These are phyloP conservation scores for Barbus barbus DNA, from an alignment of 2,113 vertebrate genomes.

Conservation along the genomic window DNA sequence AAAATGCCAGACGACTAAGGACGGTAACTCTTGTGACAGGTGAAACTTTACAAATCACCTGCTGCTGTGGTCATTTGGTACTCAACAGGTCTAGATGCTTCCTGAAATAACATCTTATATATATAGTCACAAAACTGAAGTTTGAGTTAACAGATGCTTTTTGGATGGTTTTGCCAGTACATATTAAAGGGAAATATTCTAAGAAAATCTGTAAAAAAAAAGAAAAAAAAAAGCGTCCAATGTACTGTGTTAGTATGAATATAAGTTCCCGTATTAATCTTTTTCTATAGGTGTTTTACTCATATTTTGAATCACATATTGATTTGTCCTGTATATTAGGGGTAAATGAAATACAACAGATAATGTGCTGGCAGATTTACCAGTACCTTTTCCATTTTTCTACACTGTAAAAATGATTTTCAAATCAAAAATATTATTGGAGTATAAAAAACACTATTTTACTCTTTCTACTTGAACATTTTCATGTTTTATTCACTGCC, in stretches of 20 bases:
- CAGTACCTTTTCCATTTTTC: too few relatives aligned
- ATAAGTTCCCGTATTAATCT: too few relatives aligned
- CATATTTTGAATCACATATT: not conserved
- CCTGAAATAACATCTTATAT: not conserved
- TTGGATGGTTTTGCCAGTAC: not conserved
- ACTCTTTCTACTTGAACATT: too few relatives aligned
- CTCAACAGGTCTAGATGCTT: not conserved
- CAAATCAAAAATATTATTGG: too few relatives aligned
- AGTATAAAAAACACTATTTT: too few relatives aligned
- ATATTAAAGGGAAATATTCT: not conserved
- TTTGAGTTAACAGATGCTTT: not conserved
- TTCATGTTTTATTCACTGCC: not conserved
- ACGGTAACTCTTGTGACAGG: not conserved
- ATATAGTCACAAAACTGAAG: not conserved
- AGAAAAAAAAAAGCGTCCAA: too few relatives aligned
- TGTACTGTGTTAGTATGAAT: too few relatives aligned
- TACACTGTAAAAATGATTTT: too few relatives aligned
- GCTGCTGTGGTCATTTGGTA: not conserved
- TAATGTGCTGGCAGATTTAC: too few relatives aligned
- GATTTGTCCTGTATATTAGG: not conserved
- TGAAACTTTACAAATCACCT: conserved; percentile 3
- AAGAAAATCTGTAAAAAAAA: too few relatives aligned
- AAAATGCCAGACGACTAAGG: not conserved
- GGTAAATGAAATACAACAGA: not conserved
- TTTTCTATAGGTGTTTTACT: not conserved